Evolutionary conservation across 2,888 invertebrate genomes (phyloP).

Genomic region (Amphipyra tragopoginis): DNA sequence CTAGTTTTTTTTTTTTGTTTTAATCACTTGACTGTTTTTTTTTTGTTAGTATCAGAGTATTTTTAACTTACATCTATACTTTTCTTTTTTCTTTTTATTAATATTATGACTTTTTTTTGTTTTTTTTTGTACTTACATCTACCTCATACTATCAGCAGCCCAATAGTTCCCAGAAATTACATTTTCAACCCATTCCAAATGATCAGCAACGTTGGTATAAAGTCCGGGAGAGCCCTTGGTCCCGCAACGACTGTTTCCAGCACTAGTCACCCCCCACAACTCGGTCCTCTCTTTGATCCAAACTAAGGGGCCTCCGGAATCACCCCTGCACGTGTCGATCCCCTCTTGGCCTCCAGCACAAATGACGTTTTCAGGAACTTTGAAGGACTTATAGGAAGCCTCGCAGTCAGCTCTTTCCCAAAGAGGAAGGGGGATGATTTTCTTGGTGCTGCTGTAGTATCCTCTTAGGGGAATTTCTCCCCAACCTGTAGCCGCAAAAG

Average conservation of each 20-base stretch:
- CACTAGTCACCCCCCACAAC: conserved; percentile 73
- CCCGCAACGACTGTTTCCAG: conserved; percentile 70
- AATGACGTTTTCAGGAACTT: conserved; percentile 65
- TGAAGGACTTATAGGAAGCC: conserved; percentile 52
- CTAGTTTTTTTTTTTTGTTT: too few species aligned
- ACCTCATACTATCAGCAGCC: not conserved
- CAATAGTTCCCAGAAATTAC: conserved; percentile 48
- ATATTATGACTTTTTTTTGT: not conserved
- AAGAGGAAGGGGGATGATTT: conserved; percentile 68
- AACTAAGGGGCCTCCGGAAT: conserved; percentile 76
- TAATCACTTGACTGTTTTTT: too few species aligned
- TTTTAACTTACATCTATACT: not conserved
- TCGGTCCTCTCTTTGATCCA: conserved; percentile 61
- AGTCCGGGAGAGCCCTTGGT: conserved; percentile 69
- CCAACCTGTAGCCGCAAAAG: conserved; percentile 72
- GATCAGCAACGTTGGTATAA: conserved; percentile 71
- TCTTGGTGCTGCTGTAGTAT: conserved; percentile 68
- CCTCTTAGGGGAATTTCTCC: conserved; percentile 63
- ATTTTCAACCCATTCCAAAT: conserved; percentile 69
- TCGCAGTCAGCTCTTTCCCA: conserved; percentile 61
- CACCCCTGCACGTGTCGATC: conserved; percentile 75
- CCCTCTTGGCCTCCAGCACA: conserved; percentile 75
- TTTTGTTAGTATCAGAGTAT: too few species aligned
- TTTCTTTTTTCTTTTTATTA: not conserved
- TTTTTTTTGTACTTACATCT: not conserved